Percentiles rank a stretch among this genome's conserved stretches.
Conservation (phyloP, 2,797 vertebrate species). For the Amazona ochrocephala region DNA sequence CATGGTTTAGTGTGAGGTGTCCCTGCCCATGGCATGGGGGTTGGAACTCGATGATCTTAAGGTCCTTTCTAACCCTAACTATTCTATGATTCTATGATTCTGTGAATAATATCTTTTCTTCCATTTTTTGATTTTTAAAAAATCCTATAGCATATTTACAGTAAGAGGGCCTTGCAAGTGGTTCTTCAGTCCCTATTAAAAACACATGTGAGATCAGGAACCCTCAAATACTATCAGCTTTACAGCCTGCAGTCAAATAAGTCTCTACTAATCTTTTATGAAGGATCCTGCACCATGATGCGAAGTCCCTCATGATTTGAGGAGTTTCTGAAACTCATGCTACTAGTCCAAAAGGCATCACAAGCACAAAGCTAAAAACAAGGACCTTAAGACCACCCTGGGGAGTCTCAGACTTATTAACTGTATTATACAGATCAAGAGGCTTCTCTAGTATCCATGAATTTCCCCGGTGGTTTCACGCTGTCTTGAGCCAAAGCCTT, state of each 20-base stretch:
- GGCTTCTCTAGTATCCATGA: neutral
- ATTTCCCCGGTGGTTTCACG: neutral
- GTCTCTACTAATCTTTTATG: neutral
- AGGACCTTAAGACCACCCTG: neutral
- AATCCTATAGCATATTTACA: neutral
- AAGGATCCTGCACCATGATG: neutral
- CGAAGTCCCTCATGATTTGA: neutral
- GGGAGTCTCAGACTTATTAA: neutral
- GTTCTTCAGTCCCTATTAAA: slow-evolving; percentile 3
- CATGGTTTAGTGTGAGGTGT: no score
- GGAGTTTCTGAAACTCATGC: neutral
- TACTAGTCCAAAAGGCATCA: neutral
- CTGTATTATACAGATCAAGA: slow-evolving; percentile 3
- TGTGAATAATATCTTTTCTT: neutral
- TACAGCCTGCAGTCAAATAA: slow-evolving; percentile 6
- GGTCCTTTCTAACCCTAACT: no score
- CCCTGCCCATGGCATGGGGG: no score
- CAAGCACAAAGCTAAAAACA: slow-evolving; percentile 11
- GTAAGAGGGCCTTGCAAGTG: neutral
- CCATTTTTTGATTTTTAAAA: neutral
- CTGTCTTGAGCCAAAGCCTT: neutral
- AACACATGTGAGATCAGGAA: slow-evolving; percentile 10
- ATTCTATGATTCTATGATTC: no score
- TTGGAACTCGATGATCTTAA: no score
- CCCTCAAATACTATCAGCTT: neutral